phyloP scores from a whole-genome alignment of 2,888 invertebrate species.

The Uropetala carovei region DNA sequence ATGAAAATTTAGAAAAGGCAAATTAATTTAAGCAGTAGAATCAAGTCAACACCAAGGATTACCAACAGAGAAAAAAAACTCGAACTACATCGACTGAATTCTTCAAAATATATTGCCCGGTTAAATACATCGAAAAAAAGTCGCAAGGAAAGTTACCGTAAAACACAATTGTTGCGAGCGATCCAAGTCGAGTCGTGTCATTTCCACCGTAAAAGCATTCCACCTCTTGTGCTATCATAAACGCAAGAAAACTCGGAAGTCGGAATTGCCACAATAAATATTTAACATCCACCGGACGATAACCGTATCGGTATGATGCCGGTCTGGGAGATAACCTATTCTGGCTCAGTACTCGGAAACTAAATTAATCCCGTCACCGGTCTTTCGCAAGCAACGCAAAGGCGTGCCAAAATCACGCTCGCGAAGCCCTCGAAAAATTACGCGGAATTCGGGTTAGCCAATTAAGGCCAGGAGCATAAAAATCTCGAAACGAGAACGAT shows the following conservation, averaged over 20 bases:
- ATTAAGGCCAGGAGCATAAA: background rate
- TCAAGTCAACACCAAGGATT: too few relatives aligned
- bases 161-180: too few relatives aligned
- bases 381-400: slow-evolving; percentile 29
- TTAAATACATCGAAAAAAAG: too few relatives aligned
- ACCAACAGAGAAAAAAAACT: too few relatives aligned
- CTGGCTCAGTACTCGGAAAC: background rate
- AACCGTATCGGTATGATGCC: background rate
- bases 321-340: background rate
- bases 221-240: too few relatives aligned
- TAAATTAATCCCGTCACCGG: slow-evolving; percentile 24
- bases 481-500: background rate
- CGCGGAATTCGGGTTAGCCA: background rate
- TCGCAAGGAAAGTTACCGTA: too few relatives aligned
- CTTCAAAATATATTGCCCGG: too few relatives aligned
- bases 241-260: background rate
- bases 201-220: too few relatives aligned
- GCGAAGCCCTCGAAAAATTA: background rate
- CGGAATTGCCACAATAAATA: background rate
- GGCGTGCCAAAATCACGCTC: slow-evolving; percentile 12
- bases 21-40: too few relatives aligned
- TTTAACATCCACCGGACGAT: background rate
- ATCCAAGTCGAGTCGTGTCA: too few relatives aligned
- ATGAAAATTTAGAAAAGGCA: too few relatives aligned
- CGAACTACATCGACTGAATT: too few relatives aligned